These are phyloP conservation scores for Neocrepidodera transversa DNA, from an alignment of 2,888 invertebrate species.

Conservation along the genomic window DNA sequence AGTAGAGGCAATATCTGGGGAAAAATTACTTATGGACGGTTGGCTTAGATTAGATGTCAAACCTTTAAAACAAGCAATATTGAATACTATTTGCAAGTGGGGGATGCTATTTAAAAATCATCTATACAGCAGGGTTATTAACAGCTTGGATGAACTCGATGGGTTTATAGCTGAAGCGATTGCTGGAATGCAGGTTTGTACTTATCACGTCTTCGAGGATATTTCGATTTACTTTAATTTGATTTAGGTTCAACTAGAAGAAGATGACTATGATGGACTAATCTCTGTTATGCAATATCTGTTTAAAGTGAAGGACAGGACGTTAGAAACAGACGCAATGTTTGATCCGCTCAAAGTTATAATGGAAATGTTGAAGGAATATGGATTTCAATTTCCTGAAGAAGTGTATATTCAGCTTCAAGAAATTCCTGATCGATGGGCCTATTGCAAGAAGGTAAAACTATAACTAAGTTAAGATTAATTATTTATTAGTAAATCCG, in stretches of 20 bases:
- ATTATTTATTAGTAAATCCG: too few relatives aligned
- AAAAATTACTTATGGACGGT: constrained; percentile 69
- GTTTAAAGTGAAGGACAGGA: constrained; percentile 78
- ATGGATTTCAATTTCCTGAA: constrained; percentile 86
- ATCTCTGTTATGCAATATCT: constrained; percentile 85
- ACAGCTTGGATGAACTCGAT: constrained; percentile 77
- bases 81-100: constrained; percentile 88
- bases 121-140: constrained; percentile 80
- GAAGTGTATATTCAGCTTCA: constrained; percentile 76
- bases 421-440: constrained; percentile 89
- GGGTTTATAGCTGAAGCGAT: constrained; percentile 80
- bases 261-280: constrained; percentile 87
- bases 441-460: constrained; percentile 75
- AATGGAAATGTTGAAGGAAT: constrained; percentile 82
- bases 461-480: too few relatives aligned
- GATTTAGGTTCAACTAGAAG: constrained; percentile 65
- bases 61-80: constrained; percentile 81
- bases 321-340: constrained; percentile 82
- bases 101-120: constrained; percentile 86
- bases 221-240: background rate
- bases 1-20: constrained; percentile 71
- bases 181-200: constrained; percentile 69
- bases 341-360: constrained; percentile 89
- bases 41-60: constrained; percentile 84
- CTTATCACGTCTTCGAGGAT: background rate